These are phyloP conservation scores for Chaetoderma sp. DNA, from an alignment of 2,888 invertebrate genomes.

Conservation along the genomic window DNA sequence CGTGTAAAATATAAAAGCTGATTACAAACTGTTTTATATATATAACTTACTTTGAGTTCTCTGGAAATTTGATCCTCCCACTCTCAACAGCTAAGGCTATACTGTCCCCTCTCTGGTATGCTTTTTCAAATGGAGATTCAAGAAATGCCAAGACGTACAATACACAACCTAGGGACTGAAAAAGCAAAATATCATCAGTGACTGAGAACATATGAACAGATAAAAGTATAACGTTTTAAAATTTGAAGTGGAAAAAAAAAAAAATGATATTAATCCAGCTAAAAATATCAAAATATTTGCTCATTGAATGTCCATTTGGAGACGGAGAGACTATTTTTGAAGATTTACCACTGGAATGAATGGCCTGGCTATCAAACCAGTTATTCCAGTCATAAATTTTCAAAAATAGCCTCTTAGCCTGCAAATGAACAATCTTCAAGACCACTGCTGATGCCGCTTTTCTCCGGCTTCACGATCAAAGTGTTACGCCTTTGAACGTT, in stretches of 20 bases:
- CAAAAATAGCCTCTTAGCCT: too few species aligned
- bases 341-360: too few species aligned
- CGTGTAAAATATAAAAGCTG: neutral
- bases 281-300: too few species aligned
- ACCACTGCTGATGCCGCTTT: too few species aligned
- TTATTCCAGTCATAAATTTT: too few species aligned
- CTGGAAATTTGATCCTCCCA: constrained; percentile 80
- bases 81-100: constrained; percentile 87
- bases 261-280: neutral
- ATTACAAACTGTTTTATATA: neutral
- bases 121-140: constrained; percentile 86
- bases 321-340: too few species aligned
- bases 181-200: constrained; percentile 11
- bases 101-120: constrained; percentile 87
- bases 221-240: too few species aligned
- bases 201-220: neutral
- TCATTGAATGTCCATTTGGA: too few species aligned
- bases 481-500: too few species aligned
- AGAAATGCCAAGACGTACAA: constrained; percentile 87
- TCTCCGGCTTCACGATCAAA: too few species aligned
- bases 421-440: too few species aligned
- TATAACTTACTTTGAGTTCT: constrained; percentile 74
- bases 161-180: constrained; percentile 85
- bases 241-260: neutral
- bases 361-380: too few species aligned